Percentiles rank a stretch among this genome's conserved stretches.
These are phyloP conservation scores for Phodopus roborovskii DNA, from an alignment of 2,113 vertebrate species.

Conservation along the genomic window DNA sequence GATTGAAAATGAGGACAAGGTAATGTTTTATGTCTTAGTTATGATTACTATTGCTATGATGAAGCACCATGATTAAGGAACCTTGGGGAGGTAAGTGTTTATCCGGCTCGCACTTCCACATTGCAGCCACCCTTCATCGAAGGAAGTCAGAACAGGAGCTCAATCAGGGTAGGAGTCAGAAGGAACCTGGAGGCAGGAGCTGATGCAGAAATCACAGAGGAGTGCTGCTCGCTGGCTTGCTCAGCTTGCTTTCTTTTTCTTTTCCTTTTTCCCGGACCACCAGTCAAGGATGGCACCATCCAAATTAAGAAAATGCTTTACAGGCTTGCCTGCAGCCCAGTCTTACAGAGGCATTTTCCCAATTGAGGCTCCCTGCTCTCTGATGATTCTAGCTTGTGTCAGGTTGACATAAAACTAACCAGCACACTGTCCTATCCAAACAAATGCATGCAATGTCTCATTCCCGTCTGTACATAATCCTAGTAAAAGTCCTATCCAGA, in stretches of 20 bases:
- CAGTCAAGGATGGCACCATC: background rate
- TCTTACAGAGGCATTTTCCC: background rate
- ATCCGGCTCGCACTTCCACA: background rate
- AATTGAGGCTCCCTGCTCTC: background rate
- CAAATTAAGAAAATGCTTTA: background rate
- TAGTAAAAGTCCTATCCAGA: background rate
- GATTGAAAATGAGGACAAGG: conserved; percentile 45
- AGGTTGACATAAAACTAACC: background rate
- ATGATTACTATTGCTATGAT: background rate
- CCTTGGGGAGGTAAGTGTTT: too few species aligned
- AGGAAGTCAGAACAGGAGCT: background rate
- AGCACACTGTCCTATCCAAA: background rate
- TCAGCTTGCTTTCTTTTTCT: background rate
- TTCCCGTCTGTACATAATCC: conserved; percentile 21
- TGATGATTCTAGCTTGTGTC: background rate
- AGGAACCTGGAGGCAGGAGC: background rate
- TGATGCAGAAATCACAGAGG: background rate
- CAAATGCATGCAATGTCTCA: background rate
- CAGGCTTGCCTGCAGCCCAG: background rate
- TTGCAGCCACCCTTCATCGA: too few species aligned
- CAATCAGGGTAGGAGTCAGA: background rate
- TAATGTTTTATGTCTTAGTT: background rate
- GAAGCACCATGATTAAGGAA: background rate
- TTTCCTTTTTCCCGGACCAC: background rate
- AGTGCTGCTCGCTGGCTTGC: background rate